Percentiles rank a stretch among this genome's conserved stretches.
These are phyloP conservation scores for Morpho helenor DNA, from an alignment of 2,888 invertebrate species.

Conservation along the genomic window DNA sequence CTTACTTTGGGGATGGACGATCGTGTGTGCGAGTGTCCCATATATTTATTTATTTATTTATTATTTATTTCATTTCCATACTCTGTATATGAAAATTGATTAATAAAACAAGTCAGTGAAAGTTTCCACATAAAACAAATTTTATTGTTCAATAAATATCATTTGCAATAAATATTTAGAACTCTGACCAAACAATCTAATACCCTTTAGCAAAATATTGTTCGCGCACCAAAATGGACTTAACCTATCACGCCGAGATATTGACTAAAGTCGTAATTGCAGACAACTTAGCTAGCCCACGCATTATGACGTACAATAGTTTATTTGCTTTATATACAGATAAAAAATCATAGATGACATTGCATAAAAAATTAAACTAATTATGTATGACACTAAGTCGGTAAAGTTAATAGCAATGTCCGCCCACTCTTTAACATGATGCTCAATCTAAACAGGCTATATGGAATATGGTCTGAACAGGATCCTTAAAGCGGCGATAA, in stretches of 20 bases:
- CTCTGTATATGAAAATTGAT: background rate
- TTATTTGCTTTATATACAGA: background rate
- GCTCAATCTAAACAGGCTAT: too few species aligned
- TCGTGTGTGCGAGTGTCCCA: too few species aligned
- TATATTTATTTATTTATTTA: too few species aligned
- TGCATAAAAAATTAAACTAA: background rate
- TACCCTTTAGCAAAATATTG: conserved; percentile 15
- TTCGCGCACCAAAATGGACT: conserved; percentile 16
- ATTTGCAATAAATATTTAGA: background rate
- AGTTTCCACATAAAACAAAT: too few species aligned
- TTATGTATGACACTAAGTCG: background rate
- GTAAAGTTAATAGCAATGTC: background rate
- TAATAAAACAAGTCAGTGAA: too few species aligned
- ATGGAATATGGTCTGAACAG: too few species aligned
- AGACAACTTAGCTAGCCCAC: conserved; percentile 4
- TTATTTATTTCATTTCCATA: too few species aligned
- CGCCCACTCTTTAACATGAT: too few species aligned
- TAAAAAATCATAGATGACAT: background rate
- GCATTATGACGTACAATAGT: background rate
- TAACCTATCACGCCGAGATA: conserved; percentile 22
- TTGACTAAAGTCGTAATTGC: conserved; percentile 12
- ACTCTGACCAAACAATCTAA: conserved; percentile 2
- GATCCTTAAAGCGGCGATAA: too few species aligned
- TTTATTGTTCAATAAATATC: background rate
- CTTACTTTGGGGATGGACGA: too few species aligned